Evolutionary conservation across 2,888 invertebrate genomes (phyloP).

Genomic region (Belgica antarctica): DNA sequence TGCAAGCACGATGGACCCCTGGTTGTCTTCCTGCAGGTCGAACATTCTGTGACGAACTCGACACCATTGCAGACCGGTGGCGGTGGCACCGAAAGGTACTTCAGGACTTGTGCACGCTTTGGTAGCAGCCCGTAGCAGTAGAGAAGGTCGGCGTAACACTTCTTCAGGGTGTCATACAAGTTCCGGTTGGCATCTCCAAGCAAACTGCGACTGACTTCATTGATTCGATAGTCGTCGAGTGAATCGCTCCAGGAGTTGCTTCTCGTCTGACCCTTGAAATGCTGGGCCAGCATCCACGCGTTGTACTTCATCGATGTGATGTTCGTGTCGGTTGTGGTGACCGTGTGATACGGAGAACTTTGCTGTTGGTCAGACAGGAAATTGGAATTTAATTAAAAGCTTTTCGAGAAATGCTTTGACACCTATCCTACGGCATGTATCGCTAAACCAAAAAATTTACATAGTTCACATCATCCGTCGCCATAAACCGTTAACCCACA

Average conservation of each 20-base stretch:
- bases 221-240: slow-evolving; percentile 62
- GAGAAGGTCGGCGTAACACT: slow-evolving; percentile 83
- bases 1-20: slow-evolving; percentile 67
- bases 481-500: not conserved
- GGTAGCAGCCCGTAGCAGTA: slow-evolving; percentile 80
- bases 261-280: slow-evolving; percentile 64
- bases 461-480: too few species aligned
- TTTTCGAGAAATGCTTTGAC: too few species aligned
- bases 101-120: slow-evolving; percentile 73
- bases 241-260: slow-evolving; percentile 88
- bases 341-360: slow-evolving; percentile 87
- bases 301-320: slow-evolving; percentile 44
- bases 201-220: slow-evolving; percentile 45
- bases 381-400: too few species aligned
- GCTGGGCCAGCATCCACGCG: slow-evolving; percentile 69
- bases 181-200: slow-evolving; percentile 52
- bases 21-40: slow-evolving; percentile 65
- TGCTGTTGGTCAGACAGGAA: slow-evolving; percentile 62
- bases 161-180: slow-evolving; percentile 77
- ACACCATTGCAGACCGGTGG: slow-evolving; percentile 62
- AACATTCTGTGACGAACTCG: slow-evolving; percentile 72
- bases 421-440: too few species aligned
- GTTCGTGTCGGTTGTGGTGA: slow-evolving; percentile 74
- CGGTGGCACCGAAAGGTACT: slow-evolving; percentile 58
- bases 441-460: too few species aligned